These are phyloP conservation scores for Eristalinus aeneus DNA, from an alignment of 2,888 invertebrate genomes.

Conservation along the genomic window DNA sequence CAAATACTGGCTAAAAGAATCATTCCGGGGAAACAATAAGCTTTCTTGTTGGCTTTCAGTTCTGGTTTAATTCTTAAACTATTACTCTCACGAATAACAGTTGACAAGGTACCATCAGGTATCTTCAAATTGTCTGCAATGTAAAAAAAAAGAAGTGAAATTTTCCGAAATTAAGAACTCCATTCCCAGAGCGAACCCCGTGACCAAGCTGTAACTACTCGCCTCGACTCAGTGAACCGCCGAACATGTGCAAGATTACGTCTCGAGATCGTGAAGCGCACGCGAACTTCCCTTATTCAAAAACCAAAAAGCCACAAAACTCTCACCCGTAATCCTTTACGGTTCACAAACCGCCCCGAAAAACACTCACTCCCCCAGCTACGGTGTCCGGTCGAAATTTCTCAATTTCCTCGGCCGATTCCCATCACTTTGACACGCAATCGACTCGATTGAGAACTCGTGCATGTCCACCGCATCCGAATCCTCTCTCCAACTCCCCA, in stretches of 20 bases:
- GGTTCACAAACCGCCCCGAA: not conserved
- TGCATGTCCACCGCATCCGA: not conserved
- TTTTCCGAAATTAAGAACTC: not conserved
- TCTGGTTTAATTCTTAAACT: no score
- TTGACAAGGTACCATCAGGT: no score
- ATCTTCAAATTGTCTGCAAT: no score
- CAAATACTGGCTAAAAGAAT: no score
- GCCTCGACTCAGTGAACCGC: not conserved
- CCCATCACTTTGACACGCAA: not conserved
- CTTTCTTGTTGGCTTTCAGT: no score
- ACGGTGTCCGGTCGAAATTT: not conserved
- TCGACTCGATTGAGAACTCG: not conserved
- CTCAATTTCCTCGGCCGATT: not conserved
- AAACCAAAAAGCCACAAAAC: not conserved
- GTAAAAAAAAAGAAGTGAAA: not conserved
- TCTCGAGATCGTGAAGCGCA: not conserved
- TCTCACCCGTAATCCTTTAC: not conserved
- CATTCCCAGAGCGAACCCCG: not conserved
- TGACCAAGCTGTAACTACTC: no score
- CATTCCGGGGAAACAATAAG: no score
- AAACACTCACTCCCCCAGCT: not conserved
- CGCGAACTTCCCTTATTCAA: not conserved
- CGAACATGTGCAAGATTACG: not conserved
- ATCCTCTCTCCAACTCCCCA: constrained; percentile 38
- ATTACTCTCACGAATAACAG: no score